phyloP scores from a whole-genome alignment of 2,888 invertebrate genomes.

The Sphaeridia pumilis region DNA sequence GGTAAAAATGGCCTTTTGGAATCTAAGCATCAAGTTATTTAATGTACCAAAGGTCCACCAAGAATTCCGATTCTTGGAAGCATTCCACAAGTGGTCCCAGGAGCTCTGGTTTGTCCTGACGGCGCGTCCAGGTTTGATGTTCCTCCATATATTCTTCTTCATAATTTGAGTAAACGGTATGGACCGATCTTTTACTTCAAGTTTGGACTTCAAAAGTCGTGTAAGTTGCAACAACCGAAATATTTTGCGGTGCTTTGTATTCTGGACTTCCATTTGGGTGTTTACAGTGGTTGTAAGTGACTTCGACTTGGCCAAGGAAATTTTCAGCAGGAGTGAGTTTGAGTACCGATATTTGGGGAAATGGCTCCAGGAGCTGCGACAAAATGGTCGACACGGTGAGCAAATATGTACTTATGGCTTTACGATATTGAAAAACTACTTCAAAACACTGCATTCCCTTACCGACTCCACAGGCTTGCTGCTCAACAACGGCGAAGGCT shows the following conservation, averaged over 20 bases:
- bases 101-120: not conserved
- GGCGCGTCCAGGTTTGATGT: not conserved
- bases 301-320: not conserved
- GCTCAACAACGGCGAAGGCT: constrained; percentile 17
- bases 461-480: too few species aligned
- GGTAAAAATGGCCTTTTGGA: not conserved
- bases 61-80: not conserved
- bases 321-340: not conserved
- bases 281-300: not conserved
- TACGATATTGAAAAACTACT: not conserved
- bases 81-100: not conserved
- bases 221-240: not conserved
- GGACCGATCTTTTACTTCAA: constrained; percentile 1
- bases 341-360: not conserved
- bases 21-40: not conserved
- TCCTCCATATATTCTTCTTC: not conserved
- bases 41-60: not conserved
- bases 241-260: too few species aligned
- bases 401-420: not conserved
- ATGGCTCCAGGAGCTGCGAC: not conserved
- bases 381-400: not conserved
- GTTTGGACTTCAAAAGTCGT: not conserved
- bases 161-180: not conserved
- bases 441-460: too few species aligned
- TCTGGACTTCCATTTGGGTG: too few species aligned